Percentiles rank a stretch among this genome's conserved stretches.
Conservation (phyloP, 92 coral and sea anemone genomes). For the Epizoanthus scotinus region DNA sequence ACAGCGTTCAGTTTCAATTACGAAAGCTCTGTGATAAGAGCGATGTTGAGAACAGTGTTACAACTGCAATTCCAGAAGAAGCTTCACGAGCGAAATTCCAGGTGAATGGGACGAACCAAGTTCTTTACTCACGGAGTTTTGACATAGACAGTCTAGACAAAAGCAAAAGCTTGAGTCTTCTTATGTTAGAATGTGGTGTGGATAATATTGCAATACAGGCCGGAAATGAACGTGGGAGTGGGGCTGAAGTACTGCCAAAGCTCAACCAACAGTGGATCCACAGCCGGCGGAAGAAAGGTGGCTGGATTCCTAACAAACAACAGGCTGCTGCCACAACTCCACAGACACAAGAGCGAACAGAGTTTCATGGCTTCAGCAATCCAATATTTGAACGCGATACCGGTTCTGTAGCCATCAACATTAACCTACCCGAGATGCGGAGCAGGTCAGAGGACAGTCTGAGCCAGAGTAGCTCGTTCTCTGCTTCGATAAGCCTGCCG, state of each 20-base stretch:
- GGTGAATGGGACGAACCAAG: slow-evolving; percentile 68
- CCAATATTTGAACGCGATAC: slow-evolving; percentile 65
- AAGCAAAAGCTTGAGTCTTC: slow-evolving; percentile 61
- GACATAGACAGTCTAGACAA: slow-evolving; percentile 54
- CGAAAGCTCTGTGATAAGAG: slow-evolving; percentile 86
- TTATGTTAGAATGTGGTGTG: slow-evolving; percentile 94
- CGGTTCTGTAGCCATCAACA: slow-evolving; percentile 46
- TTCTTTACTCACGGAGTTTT: slow-evolving; percentile 58
- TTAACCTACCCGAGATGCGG: slow-evolving; percentile 44
- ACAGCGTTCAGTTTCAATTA: slow-evolving; percentile 85
- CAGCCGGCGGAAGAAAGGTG: slow-evolving; percentile 4
- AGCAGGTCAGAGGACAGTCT: slow-evolving; percentile 53
- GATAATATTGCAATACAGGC: slow-evolving; percentile 77
- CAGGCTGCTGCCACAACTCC: neutral
- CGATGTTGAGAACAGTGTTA: slow-evolving; percentile 86
- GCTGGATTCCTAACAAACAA: neutral
- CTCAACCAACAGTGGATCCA: slow-evolving; percentile 51
- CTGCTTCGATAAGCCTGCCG: slow-evolving; percentile 53
- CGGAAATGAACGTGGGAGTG: slow-evolving; percentile 85
- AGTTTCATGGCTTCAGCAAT: slow-evolving; percentile 67
- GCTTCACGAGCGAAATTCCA: slow-evolving; percentile 77
- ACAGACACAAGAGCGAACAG: slow-evolving; percentile 12
- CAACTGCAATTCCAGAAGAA: slow-evolving; percentile 91
- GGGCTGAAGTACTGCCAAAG: slow-evolving; percentile 70
- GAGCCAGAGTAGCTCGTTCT: slow-evolving; percentile 77